A percentile compares a stretch with the other conserved stretches of the same genome.
Conservation (phyloP, 2,113 vertebrate genomes). For the Grammomys surdaster region DNA sequence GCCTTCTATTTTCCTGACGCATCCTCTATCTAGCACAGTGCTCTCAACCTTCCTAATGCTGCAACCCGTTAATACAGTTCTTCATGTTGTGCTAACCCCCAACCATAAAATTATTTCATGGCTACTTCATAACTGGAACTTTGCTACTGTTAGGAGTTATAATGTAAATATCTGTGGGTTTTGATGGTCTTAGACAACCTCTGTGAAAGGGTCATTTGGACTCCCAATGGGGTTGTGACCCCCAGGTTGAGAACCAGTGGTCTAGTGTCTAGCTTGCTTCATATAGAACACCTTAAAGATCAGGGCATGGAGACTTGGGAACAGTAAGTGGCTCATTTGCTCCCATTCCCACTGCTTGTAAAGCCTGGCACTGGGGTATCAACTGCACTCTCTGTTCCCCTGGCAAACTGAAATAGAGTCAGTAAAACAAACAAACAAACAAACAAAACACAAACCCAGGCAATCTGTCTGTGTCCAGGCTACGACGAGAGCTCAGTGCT, state of each 20-base stretch:
- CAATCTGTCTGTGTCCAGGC: not conserved
- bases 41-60: not conserved
- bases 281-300: constrained; percentile 30
- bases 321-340: not conserved
- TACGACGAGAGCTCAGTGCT: constrained; percentile 15
- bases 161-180: not conserved
- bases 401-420: not conserved
- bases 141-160: not conserved
- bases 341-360: constrained; percentile 26
- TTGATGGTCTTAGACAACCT: not conserved
- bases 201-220: not conserved
- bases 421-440: not conserved
- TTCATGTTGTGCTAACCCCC: not conserved
- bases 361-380: not conserved
- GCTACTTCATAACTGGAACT: not conserved
- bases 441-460: not conserved
- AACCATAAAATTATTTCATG: not conserved
- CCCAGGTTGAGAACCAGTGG: not conserved
- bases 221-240: not conserved
- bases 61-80: not conserved
- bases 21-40: not conserved
- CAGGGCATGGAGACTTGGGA: not conserved
- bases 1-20: not conserved
- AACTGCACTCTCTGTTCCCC: not conserved
- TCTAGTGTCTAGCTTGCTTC: not conserved